Conservation (phyloP, 2,797 vertebrate species). For the Pangasius mekongensis region DNA sequence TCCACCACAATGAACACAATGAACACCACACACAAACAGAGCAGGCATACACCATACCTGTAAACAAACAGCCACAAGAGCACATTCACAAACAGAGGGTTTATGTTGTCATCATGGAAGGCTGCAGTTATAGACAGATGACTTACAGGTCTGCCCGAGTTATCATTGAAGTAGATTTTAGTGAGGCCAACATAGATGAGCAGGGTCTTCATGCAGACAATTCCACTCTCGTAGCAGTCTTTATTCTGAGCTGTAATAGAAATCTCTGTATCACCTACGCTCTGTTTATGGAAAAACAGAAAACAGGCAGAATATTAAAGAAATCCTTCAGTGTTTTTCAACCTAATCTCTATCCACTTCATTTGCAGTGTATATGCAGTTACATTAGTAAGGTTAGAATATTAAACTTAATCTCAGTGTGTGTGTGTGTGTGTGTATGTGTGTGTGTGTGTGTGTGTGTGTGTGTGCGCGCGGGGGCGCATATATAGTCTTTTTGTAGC, state of each 20-base stretch:
- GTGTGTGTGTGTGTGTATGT: not conserved
- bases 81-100: not conserved
- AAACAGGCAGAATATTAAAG: not conserved
- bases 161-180: conserved; percentile 92
- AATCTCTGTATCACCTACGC: conserved; percentile 85
- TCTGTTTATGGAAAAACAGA: conserved; percentile 74
- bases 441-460: not conserved
- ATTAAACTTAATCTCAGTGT: not conserved
- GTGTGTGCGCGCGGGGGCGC: conserved; percentile 22
- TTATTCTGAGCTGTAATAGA: conserved; percentile 95
- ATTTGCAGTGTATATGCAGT: not conserved
- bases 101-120: not conserved
- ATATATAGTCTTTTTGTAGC: conserved; percentile 40
- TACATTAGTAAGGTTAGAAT: conserved; percentile 11
- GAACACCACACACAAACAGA: conserved; percentile 8
- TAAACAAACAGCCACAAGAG: not conserved
- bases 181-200: conserved; percentile 90
- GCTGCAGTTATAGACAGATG: not conserved
- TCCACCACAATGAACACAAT: conserved; percentile 17
- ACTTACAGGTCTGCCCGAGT: conserved; percentile 89
- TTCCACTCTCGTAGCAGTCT: conserved; percentile 98
- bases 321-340: not conserved
- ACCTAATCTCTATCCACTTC: not conserved
- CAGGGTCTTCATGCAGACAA: conserved; percentile 94
- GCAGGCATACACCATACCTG: not conserved